Conservation (phyloP, 2,113 vertebrate genomes). For the Apaloderma vittatum region DNA sequence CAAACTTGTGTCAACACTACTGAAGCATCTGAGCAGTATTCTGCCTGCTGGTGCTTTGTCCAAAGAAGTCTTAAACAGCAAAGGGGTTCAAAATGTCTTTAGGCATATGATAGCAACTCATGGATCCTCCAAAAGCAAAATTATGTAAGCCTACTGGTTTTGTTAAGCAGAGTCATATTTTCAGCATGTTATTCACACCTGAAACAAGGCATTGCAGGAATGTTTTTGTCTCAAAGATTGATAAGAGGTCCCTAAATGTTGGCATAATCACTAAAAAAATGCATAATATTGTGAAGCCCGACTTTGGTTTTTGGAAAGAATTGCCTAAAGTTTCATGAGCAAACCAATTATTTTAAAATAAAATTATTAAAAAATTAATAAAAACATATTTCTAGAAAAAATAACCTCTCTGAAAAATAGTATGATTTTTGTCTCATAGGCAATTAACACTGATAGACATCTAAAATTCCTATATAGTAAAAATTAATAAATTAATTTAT, state of each 20-base stretch:
- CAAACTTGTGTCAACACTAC: not conserved
- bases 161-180: not conserved
- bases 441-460: not conserved
- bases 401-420: not conserved
- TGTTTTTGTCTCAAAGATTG: not conserved
- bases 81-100: not conserved
- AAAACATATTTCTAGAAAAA: not conserved
- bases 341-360: not conserved
- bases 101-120: not conserved
- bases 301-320: not conserved
- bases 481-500: not conserved
- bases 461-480: not conserved
- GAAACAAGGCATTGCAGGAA: not conserved
- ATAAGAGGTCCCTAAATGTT: not conserved
- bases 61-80: not conserved
- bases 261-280: not conserved
- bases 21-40: not conserved
- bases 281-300: not conserved
- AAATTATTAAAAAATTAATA: not conserved
- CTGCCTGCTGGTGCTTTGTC: not conserved
- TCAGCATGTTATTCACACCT: not conserved
- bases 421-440: not conserved
- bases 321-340: not conserved
- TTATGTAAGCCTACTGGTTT: not conserved
- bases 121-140: not conserved